Evolutionary conservation across 2,888 invertebrate genomes (phyloP), one percentile per base, ranked within the genome.

Genomic region (Syrphus vitripennis): DNA sequence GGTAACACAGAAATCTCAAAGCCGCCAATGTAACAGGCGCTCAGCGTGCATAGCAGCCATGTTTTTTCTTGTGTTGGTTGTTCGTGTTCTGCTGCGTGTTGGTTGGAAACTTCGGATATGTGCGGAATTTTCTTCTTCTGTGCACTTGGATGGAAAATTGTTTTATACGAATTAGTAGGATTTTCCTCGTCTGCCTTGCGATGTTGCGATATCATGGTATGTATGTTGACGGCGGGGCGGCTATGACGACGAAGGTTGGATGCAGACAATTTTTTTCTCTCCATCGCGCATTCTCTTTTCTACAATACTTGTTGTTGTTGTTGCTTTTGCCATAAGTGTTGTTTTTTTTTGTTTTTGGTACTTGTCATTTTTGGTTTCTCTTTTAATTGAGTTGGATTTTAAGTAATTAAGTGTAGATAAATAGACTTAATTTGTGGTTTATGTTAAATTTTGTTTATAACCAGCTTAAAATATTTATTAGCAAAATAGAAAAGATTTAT

Each of bases 11-110:
- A 81, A 86, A 86, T 81, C 86, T 77, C 40, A 82, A 78, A 81
- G 82, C 86, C 86, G 86, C 86, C 86, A 86, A 86, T 82, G 77
- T 86, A 86, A 82, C 81, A 86, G 86, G 86, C 82, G 86, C 77
- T 78, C 86, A 86, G 69, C 57, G 14, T 50, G 10, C 6, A 65
- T 45, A 86, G 82, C 63, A 21, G 70, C 57, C 63, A 70, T 50
- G 55, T 24, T 76, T 72, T 45, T 21, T 0, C 26, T 45, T 21
- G 6, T 26, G 21, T 63, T 70, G 5, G 19, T 45, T 50, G 21
- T 45, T 67, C 50, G 19, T 50, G 14, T 6, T 45, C 67, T 40
- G 24, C 37, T 63, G 45, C 53, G 37, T 61, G 57, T 45, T 55
- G 48, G 31, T 24, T 48, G 59, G 5, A 3, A 34, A 57, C 31